A percentile compares a stretch with the other conserved stretches of the same genome.
phyloP scores from a whole-genome alignment of 2,113 vertebrate genomes.

The Rostratula benghalensis region DNA sequence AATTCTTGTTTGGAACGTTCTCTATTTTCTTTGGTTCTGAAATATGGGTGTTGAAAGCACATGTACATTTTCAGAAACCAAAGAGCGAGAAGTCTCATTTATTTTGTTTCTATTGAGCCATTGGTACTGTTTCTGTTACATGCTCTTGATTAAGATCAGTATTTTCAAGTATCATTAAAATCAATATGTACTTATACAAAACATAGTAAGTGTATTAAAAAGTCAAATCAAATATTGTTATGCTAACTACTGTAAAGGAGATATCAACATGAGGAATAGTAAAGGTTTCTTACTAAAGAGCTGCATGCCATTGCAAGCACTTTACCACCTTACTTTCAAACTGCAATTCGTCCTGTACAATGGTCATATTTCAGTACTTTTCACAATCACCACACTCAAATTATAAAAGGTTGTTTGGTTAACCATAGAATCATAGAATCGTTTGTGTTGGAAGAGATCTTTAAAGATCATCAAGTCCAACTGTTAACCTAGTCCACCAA shows the following conservation, averaged over 20 bases:
- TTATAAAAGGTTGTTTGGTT: background rate
- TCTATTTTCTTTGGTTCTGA: background rate
- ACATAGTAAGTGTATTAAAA: background rate
- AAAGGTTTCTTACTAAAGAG: background rate
- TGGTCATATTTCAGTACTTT: background rate
- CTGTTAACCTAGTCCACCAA: background rate
- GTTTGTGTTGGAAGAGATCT: background rate
- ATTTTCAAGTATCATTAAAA: conserved; percentile 34
- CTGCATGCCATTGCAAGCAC: background rate
- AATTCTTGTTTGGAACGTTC: background rate
- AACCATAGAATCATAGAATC: background rate
- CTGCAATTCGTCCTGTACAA: background rate
- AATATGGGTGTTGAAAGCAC: background rate
- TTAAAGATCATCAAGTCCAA: background rate
- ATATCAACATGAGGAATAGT: background rate
- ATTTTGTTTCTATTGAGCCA: background rate
- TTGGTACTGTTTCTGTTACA: background rate
- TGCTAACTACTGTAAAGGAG: background rate
- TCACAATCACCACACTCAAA: background rate
- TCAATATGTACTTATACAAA: conserved; percentile 8
- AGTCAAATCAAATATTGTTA: conserved; percentile 1
- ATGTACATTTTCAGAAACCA: background rate
- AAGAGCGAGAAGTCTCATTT: background rate
- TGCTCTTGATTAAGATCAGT: conserved; percentile 28
- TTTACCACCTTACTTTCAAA: background rate